phyloP scores from a whole-genome alignment of 2,888 invertebrate genomes.

The Scaptomyza tumidula region DNA sequence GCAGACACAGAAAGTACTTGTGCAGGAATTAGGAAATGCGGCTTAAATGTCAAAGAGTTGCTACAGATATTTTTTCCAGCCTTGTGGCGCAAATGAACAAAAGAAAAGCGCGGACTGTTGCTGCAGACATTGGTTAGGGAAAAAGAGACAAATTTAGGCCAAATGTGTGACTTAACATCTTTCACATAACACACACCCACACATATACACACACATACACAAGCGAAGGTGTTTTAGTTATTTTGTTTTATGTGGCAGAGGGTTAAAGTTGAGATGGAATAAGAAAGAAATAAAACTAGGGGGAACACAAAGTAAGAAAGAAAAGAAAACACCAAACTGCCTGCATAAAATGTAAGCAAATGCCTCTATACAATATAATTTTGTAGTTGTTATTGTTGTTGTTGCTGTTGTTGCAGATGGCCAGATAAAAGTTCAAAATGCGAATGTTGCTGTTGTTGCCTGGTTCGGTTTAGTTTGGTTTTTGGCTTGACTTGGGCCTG shows the following conservation, averaged over 20 bases:
- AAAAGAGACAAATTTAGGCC: slow-evolving; percentile 77
- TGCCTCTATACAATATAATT: slow-evolving; percentile 73
- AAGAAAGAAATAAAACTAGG: slow-evolving; percentile 54
- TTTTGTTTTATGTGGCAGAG: slow-evolving; percentile 64
- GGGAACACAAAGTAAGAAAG: slow-evolving; percentile 30
- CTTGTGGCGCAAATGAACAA: slow-evolving; percentile 75
- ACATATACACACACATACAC: slow-evolving; percentile 37
- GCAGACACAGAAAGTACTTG: slow-evolving; percentile 66
- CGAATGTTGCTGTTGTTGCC: slow-evolving; percentile 54
- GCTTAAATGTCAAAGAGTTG: slow-evolving; percentile 78
- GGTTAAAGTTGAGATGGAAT: slow-evolving; percentile 73
- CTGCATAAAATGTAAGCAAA: slow-evolving; percentile 69
- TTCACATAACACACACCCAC: slow-evolving; percentile 64
- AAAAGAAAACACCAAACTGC: slow-evolving; percentile 43
- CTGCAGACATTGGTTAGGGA: slow-evolving; percentile 37
- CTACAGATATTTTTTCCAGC: slow-evolving; percentile 60
- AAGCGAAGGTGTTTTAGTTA: slow-evolving; percentile 62
- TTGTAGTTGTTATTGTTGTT: slow-evolving; percentile 26
- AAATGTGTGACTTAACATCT: slow-evolving; percentile 80
- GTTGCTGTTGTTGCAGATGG: slow-evolving; percentile 63
- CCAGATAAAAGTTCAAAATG: slow-evolving; percentile 78
- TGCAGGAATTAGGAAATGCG: slow-evolving; percentile 73
- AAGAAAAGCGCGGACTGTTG: slow-evolving; percentile 60
- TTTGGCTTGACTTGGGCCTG: slow-evolving; percentile 14
- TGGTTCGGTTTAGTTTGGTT: slow-evolving; percentile 13